Conservation (phyloP, 2,797 vertebrate species). For the Pterois miles region DNA sequence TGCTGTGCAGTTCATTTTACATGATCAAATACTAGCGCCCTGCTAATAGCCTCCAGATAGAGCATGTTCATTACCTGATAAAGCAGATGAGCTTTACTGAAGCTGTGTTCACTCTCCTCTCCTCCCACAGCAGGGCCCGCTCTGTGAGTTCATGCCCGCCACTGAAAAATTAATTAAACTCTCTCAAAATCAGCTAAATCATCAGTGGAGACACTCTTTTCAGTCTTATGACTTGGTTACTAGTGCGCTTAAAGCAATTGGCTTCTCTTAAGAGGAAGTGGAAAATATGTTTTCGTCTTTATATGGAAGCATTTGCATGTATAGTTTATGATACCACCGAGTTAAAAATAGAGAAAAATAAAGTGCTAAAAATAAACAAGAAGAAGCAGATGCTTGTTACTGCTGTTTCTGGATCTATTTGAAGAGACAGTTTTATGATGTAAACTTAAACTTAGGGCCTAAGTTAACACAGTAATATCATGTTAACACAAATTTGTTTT, state of each 20-base stretch:
- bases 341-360: constrained; percentile 3
- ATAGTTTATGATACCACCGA: background rate
- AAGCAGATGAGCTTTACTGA: constrained; percentile 37
- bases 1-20: background rate
- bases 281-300: constrained; percentile 34
- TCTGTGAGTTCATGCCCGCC: constrained; percentile 58
- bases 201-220: background rate
- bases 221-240: background rate
- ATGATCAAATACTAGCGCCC: background rate
- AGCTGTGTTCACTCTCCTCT: constrained; percentile 54
- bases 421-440: background rate
- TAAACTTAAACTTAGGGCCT: background rate
- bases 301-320: constrained; percentile 13
- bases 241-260: background rate
- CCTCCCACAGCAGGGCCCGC: constrained; percentile 27
- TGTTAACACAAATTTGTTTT: too few relatives aligned
- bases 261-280: constrained; percentile 52
- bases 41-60: background rate
- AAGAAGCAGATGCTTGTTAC: background rate
- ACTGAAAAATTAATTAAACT: constrained; percentile 30
- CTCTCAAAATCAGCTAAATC: background rate
- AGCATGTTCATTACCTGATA: constrained; percentile 56
- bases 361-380: background rate
- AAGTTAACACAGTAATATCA: too few relatives aligned
- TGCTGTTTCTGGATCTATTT: background rate